These are phyloP conservation scores for Mesorhabditis belari DNA, from an alignment of 2,888 invertebrate species.

Conservation along the genomic window DNA sequence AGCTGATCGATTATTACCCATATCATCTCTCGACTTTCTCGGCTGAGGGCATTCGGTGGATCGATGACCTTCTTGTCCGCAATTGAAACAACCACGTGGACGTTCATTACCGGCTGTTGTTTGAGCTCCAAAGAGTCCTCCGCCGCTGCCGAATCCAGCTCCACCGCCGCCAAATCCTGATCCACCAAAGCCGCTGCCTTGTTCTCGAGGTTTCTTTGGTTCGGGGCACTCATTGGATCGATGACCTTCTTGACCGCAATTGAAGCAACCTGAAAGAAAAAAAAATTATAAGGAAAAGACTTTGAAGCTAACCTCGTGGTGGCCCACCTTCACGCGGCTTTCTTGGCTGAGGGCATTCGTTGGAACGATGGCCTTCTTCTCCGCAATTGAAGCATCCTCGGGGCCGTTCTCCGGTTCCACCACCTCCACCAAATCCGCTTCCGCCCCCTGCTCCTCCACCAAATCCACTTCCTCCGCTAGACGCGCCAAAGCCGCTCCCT, in stretches of 20 bases:
- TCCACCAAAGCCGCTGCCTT: not conserved
- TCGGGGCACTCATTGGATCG: no score
- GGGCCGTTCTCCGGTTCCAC: not conserved
- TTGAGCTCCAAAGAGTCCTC: not conserved
- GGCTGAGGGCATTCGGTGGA: constrained; percentile 17
- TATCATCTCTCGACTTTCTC: constrained; percentile 11
- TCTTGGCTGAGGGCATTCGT: not conserved
- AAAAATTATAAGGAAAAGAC: no score
- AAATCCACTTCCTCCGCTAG: not conserved
- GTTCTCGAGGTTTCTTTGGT: no score
- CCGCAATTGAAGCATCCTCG: constrained; percentile 4
- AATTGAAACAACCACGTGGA: constrained; percentile 17
- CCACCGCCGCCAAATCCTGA: not conserved
- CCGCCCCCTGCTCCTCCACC: not conserved
- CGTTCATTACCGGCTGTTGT: constrained; percentile 7
- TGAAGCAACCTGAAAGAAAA: no score
- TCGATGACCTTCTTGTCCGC: constrained; percentile 16
- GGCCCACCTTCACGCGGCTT: not conserved
- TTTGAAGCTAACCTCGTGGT: not conserved
- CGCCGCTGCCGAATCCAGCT: not conserved
- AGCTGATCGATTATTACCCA: constrained; percentile 3
- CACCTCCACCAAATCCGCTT: not conserved
- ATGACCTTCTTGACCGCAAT: not conserved
- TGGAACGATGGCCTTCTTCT: not conserved
- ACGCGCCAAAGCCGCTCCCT: not conserved